phyloP scores from a whole-genome alignment of 2,888 invertebrate species.

The Rhopalosiphum nymphaeae region DNA sequence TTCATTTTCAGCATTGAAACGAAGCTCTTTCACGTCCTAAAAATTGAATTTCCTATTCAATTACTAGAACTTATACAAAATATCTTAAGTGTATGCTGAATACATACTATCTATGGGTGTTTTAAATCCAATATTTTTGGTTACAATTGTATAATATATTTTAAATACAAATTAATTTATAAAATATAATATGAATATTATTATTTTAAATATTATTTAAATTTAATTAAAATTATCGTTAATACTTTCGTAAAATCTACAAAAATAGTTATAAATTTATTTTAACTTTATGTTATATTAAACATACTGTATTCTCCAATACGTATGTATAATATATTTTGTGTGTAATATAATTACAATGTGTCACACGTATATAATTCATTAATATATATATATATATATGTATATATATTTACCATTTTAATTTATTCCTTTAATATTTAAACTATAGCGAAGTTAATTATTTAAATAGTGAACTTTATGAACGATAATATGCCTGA shows the following conservation, averaged over 20 bases:
- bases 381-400: not conserved
- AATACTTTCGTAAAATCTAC: not conserved
- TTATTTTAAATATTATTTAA: not conserved
- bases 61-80: not conserved
- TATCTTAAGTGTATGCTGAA: not conserved
- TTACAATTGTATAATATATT: not conserved
- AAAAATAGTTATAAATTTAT: not conserved
- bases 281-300: not conserved
- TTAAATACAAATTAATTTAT: not conserved
- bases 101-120: not conserved
- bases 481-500: not conserved
- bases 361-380: not conserved
- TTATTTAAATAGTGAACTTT: not conserved
- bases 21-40: slow-evolving; percentile 33
- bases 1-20: not conserved
- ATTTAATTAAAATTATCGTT: not conserved
- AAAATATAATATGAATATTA: not conserved
- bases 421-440: not conserved
- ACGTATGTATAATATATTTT: not conserved
- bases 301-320: not conserved
- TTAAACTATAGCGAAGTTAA: not conserved
- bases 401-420: not conserved
- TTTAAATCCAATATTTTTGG: not conserved
- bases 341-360: too few relatives aligned
- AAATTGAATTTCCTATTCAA: not conserved